phyloP scores from a whole-genome alignment of 2,113 vertebrate species.

The Gopherus evgoodei region DNA sequence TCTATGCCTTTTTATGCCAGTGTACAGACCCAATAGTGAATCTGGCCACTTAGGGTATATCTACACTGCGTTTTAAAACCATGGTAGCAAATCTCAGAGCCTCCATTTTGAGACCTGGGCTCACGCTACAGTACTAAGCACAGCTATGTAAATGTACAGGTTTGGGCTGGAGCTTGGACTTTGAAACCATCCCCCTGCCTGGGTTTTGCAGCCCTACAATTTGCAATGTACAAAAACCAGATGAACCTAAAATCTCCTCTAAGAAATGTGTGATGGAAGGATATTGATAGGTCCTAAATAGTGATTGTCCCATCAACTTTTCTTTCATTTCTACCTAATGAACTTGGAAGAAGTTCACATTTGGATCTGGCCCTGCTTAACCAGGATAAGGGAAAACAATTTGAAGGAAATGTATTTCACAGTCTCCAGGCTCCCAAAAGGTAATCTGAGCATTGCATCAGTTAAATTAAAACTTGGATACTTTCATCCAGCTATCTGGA shows the following conservation, averaged over 20 bases:
- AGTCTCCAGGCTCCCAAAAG: background rate
- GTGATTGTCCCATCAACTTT: background rate
- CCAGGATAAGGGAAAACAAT: background rate
- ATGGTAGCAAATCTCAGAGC: background rate
- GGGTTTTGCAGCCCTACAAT: background rate
- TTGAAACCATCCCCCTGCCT: background rate
- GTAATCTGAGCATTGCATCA: background rate
- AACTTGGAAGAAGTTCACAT: slow-evolving; percentile 21
- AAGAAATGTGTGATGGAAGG: background rate
- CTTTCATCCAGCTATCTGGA: background rate
- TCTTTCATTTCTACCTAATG: background rate
- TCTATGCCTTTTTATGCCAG: background rate
- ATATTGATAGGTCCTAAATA: background rate
- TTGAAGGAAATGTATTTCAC: background rate
- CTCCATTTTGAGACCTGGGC: background rate
- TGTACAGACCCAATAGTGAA: background rate
- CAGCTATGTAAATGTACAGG: too few species aligned
- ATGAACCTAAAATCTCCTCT: background rate
- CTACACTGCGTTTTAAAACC: background rate
- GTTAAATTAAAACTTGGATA: slow-evolving; percentile 17
- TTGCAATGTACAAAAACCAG: background rate
- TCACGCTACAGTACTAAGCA: background rate
- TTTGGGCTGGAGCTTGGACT: background rate
- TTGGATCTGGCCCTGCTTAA: slow-evolving; percentile 6
- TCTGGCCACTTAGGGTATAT: background rate